A percentile compares a stretch with the other conserved stretches of the same genome.
Evolutionary conservation across 2,888 invertebrate genomes (phyloP).

Genomic region (Drosophila melanocephala): DNA sequence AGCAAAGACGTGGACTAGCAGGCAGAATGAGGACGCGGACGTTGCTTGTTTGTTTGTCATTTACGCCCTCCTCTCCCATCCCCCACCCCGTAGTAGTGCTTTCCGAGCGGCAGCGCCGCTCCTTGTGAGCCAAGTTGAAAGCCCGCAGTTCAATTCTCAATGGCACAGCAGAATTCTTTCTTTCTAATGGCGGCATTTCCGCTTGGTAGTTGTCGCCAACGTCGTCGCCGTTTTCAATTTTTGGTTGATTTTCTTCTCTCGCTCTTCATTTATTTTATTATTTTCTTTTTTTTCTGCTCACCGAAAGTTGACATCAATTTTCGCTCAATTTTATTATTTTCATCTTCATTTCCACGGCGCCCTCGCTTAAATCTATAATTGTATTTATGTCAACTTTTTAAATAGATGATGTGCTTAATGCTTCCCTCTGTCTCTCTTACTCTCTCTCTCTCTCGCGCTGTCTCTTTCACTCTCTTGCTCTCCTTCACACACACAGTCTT

Average conservation of each 20-base stretch:
- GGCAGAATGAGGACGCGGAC: constrained; percentile 57
- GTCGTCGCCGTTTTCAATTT: constrained; percentile 41
- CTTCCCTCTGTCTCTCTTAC: not conserved
- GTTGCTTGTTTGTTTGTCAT: constrained; percentile 80
- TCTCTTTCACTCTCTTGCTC: not conserved
- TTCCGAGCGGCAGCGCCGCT: not conserved
- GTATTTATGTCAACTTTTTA: constrained; percentile 81
- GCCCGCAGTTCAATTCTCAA: constrained; percentile 81
- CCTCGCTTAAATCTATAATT: constrained; percentile 78
- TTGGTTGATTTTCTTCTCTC: constrained; percentile 41
- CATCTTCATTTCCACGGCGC: constrained; percentile 79
- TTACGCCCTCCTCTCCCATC: constrained; percentile 52
- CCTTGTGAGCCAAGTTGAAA: constrained; percentile 62
- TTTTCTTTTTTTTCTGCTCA: constrained; percentile 28
- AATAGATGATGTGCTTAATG: constrained; percentile 80
- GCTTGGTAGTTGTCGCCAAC: constrained; percentile 62
- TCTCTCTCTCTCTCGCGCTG: not conserved
- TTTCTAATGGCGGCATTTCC: constrained; percentile 80
- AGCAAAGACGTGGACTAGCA: not conserved
- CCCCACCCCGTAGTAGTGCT: not conserved
- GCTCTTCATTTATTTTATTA: constrained; percentile 10
- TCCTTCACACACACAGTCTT: constrained; percentile 1
- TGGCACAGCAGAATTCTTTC: constrained; percentile 82
- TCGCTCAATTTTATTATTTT: constrained; percentile 81
- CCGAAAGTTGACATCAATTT: constrained; percentile 81